phyloP scores from a whole-genome alignment of 2,888 invertebrate species.

The Lissonota sp. region DNA sequence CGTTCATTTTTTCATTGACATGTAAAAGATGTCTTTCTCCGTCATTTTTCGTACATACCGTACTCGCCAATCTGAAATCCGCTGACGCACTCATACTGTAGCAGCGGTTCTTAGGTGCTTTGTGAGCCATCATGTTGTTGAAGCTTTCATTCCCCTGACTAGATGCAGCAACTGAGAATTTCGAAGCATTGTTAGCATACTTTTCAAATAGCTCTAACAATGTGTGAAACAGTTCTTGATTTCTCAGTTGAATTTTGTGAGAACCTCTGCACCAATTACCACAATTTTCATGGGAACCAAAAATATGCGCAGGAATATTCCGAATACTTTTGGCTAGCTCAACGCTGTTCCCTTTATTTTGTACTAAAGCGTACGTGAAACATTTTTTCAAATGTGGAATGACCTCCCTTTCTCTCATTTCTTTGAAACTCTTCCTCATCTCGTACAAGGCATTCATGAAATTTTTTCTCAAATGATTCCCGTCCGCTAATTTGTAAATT shows the following conservation, averaged over 20 bases:
- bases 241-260: conserved; percentile 25
- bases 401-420: conserved; percentile 47
- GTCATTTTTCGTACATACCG: conserved; percentile 50
- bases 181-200: conserved; percentile 64
- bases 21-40: conserved; percentile 44
- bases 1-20: conserved; percentile 26
- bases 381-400: conserved; percentile 64
- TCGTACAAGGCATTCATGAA: too few species aligned
- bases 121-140: conserved; percentile 70
- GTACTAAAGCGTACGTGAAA: conserved; percentile 55
- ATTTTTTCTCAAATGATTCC: too few species aligned
- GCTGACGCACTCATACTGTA: conserved; percentile 44
- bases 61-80: conserved; percentile 51
- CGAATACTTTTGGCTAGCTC: conserved; percentile 47
- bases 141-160: conserved; percentile 68
- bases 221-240: conserved; percentile 32
- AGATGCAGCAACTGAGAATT: conserved; percentile 64
- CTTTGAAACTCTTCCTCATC: too few species aligned
- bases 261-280: conserved; percentile 30
- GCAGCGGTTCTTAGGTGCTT: conserved; percentile 65
- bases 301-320: conserved; percentile 61
- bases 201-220: conserved; percentile 54
- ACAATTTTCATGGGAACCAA: conserved; percentile 58
- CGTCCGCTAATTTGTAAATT: too few species aligned
- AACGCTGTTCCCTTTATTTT: conserved; percentile 55